phyloP scores from a whole-genome alignment of 2,797 vertebrate species.

The Gallinago solitaria region DNA sequence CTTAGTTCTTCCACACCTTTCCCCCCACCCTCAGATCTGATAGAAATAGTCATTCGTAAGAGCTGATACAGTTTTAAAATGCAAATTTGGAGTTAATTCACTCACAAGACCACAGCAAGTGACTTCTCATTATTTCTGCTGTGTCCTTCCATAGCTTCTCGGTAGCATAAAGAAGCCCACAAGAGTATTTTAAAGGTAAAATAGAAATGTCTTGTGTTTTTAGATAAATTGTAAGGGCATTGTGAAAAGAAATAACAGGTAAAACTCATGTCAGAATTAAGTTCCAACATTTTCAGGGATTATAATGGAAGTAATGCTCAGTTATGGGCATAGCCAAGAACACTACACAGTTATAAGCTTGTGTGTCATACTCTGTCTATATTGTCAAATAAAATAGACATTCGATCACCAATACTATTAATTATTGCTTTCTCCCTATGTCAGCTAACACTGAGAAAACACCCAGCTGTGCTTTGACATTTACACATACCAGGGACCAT shows the following conservation, averaged over 20 bases:
- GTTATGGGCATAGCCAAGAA: background rate
- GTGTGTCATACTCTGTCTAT: background rate
- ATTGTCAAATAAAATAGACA: background rate
- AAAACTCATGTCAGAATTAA: background rate
- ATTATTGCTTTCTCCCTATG: background rate
- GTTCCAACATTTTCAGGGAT: background rate
- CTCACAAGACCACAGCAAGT: background rate
- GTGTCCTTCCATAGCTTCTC: background rate
- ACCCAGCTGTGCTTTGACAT: background rate
- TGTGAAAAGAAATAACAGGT: background rate
- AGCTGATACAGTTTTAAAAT: background rate
- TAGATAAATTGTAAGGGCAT: background rate
- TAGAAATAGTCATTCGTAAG: background rate
- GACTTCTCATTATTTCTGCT: background rate
- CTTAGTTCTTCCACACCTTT: background rate
- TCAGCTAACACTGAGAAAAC: background rate
- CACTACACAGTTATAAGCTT: background rate
- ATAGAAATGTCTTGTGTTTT: background rate
- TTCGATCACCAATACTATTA: background rate
- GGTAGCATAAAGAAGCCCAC: background rate
- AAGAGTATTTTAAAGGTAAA: background rate
- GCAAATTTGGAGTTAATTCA: background rate
- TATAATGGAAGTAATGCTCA: background rate
- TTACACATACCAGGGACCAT: background rate
- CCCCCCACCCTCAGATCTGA: background rate